Conservation (phyloP, 2,797 vertebrate genomes). For the Pipistrellus kuhlii region DNA sequence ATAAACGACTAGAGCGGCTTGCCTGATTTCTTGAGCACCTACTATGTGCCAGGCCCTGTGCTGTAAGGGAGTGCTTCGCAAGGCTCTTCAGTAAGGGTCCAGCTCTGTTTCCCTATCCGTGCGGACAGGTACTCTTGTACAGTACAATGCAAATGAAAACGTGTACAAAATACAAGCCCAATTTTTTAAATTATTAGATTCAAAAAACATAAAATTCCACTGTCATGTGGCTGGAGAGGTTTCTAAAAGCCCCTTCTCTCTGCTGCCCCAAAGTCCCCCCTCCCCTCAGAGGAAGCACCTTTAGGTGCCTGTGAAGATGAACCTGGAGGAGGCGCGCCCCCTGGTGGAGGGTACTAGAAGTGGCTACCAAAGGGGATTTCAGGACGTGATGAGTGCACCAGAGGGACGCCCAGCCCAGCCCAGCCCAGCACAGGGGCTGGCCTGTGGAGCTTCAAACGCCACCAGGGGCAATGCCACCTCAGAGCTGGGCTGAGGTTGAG, state of each 20-base stretch:
- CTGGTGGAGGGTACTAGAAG: conserved; percentile 54
- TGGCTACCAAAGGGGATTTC: not conserved
- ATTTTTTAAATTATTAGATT: not conserved
- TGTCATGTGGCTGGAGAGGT: not conserved
- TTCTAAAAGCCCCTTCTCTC: not conserved
- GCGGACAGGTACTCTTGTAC: not conserved
- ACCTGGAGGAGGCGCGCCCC: not conserved
- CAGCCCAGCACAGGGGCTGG: too few relatives aligned
- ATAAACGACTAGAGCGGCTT: fast-evolving
- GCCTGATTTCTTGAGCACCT: not conserved
- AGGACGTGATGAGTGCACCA: too few relatives aligned
- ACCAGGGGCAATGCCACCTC: not conserved
- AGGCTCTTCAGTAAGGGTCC: not conserved
- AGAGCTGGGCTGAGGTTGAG: not conserved
- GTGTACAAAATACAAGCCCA: not conserved
- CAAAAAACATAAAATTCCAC: not conserved
- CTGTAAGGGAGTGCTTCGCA: not conserved
- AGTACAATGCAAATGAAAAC: not conserved
- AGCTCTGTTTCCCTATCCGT: not conserved
- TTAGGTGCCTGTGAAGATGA: not conserved
- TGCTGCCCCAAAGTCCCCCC: not conserved
- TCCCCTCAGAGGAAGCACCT: not conserved
- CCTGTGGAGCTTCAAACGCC: not conserved
- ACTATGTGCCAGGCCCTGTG: not conserved
- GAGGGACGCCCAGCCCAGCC: too few relatives aligned